Conservation (phyloP, 2,797 vertebrate species). For the Brachyrhaphis roseni region DNA sequence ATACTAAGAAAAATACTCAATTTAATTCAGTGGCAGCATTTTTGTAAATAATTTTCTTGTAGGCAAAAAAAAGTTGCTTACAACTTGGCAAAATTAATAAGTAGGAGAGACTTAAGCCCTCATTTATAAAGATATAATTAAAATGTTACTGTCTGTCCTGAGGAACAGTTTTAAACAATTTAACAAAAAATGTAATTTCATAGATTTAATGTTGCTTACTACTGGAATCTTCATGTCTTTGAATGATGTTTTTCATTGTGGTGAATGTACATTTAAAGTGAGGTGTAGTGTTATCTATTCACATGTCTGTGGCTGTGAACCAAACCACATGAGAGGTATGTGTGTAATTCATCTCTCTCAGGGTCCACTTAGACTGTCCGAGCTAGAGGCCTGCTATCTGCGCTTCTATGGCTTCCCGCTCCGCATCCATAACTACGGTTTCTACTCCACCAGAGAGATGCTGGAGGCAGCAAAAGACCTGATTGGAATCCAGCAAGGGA, state of each 20-base stretch:
- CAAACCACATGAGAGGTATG: not conserved
- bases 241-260: too few species aligned
- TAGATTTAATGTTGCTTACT: not conserved
- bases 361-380: slow-evolving; percentile 83
- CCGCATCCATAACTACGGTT: slow-evolving; percentile 83
- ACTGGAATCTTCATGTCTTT: not conserved
- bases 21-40: not conserved
- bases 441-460: slow-evolving; percentile 85
- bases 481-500: slow-evolving; percentile 80
- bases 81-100: not conserved
- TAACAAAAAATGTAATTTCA: not conserved
- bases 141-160: not conserved
- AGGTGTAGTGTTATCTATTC: not conserved
- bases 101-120: not conserved
- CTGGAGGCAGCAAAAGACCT: slow-evolving; percentile 81
- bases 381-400: slow-evolving; percentile 83
- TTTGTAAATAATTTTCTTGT: not conserved
- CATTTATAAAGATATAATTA: not conserved
- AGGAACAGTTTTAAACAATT: not conserved
- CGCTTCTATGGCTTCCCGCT: slow-evolving; percentile 82
- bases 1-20: not conserved
- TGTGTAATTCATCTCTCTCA: slow-evolving; percentile 45
- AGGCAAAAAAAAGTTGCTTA: too few species aligned
- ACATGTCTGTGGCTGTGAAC: not conserved
- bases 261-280: too few species aligned